Evolutionary conservation across 2,113 vertebrate genomes (phyloP), one percentile per base, ranked within the genome.

Genomic region (Fregata magnificens): DNA sequence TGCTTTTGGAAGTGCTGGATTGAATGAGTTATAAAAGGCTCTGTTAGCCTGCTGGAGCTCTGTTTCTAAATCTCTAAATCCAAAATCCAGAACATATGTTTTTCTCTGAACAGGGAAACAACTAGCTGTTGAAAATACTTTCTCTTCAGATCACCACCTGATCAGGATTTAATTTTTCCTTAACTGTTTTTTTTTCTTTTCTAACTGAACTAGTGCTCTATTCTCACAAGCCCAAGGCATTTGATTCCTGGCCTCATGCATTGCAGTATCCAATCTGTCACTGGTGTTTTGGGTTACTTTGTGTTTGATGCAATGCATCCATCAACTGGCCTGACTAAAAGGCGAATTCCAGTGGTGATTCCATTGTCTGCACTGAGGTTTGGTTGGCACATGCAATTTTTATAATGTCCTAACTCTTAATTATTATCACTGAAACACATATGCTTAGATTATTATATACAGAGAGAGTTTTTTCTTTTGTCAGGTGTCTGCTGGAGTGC

Each of bases 401-500:
- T 66, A 13, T 88, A 11, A 42, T 53, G 3, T 40, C 28, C 69
- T 74, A 50, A 76, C 21, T 82, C 67, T 70, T 84, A 62, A 42
- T 70, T 80, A 9, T 82, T 72, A 34, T 62, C 17, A 53, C 5
- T 90, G 29, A 62, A 85, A 42, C 13, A 81, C 85, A 50, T 24
- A 58, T 45, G 4, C 24, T 59, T 71, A 28, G 22, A 21, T 67
- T 86, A 44, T 76, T 81, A 11, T 26, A 49, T 88, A 70, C 31
- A 90, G 31, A 85, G 38, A 58, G n/a, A 12, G 9, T 86, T 61
- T 96, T 96, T 83, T 95, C 42, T 95, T 97, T 88, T 98, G 97
- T 95, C 98, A 99, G 98, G 97, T 99, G 70, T 98, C 94, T 91
- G 98, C 97, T 59, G 91, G 98, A 82, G 95, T 97, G 34, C 96